Conservation (phyloP, 2,888 invertebrate genomes). For the Drosophila pullipes region DNA sequence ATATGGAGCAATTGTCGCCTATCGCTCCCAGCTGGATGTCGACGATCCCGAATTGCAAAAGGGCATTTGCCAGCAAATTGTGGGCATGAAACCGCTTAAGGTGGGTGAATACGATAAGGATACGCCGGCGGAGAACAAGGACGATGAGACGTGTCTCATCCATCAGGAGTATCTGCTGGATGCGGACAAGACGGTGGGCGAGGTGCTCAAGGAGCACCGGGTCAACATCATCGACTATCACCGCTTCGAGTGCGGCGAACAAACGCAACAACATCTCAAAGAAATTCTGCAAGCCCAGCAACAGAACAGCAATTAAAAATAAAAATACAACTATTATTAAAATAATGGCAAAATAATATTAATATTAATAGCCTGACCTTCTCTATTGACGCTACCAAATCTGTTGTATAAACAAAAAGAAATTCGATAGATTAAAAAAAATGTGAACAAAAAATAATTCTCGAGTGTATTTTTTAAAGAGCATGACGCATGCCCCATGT, state of each 20-base stretch:
- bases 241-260: slow-evolving; percentile 95
- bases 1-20: slow-evolving; percentile 93
- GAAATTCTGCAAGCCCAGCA: slow-evolving; percentile 73
- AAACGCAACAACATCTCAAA: slow-evolving; percentile 61
- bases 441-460: slow-evolving; percentile 33
- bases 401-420: slow-evolving; percentile 45
- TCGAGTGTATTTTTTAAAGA: slow-evolving; percentile 29
- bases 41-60: slow-evolving; percentile 87
- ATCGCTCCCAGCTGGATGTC: slow-evolving; percentile 86
- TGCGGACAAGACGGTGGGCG: slow-evolving; percentile 90
- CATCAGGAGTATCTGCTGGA: slow-evolving; percentile 95
- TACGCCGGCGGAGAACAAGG: slow-evolving; percentile 88
- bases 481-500: slow-evolving; percentile 63
- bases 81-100: slow-evolving; percentile 93
- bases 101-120: slow-evolving; percentile 89
- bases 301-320: slow-evolving; percentile 63
- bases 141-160: slow-evolving; percentile 92
- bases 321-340: neutral
- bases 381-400: slow-evolving; percentile 32
- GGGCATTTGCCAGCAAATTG: slow-evolving; percentile 96
- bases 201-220: slow-evolving; percentile 89
- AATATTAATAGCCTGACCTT: slow-evolving; percentile 3
- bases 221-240: slow-evolving; percentile 92
- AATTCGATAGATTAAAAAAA: slow-evolving; percentile 21
- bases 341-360: neutral